Evolutionary conservation across 1,140 invertebrate genomes (phyloP), one percentile per base, ranked within the genome.

Genomic region (Rhopalosiphum maidis): DNA sequence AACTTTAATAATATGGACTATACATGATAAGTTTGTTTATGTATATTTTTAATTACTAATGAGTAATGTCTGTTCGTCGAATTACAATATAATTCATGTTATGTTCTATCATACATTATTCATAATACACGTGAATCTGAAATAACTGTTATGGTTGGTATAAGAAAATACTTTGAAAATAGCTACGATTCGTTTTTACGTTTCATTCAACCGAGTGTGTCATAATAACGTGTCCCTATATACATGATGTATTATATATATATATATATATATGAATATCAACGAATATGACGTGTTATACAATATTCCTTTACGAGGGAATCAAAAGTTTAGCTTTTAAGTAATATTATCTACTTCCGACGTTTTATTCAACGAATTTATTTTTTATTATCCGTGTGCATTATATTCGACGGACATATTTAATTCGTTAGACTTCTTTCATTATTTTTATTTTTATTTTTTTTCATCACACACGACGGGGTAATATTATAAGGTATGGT

Each of bases 341-440:
- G 82, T 8, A 83, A 41, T 83, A 83, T 83, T 83, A 83, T 83
- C n/a, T 83, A 37, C 82, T 37, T 41, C 37, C 8, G 8, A 37
- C 82, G 77, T 85, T 86, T 86, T 43, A 86, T 86, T 86, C 41
- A 43, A 37, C 21, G 41, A 11, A 86, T 41, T 86, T n/a, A n/a
- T 68, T 68, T 35, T 46, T 55, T 51, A 77, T 55, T 51, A 77
- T n/a, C 60, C 30, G 11, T n/a, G 60, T 77, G 8, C 23, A 46
- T 46, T 41, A 86, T 43, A 86, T 30, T 86, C 37, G 11, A 41
- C 43, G 43, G 43, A 86, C 25, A 46, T 86, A 86, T 86, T 86
- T 86, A 86, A 86, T 46, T 86, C 85, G 85, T 86, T 48, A 43
- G 46, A 86, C 85, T n/a, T 86, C 41, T 46, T 46, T 86, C 41